phyloP scores from a whole-genome alignment of 2,797 vertebrate genomes.

The Paedocypris micromegethes region DNA sequence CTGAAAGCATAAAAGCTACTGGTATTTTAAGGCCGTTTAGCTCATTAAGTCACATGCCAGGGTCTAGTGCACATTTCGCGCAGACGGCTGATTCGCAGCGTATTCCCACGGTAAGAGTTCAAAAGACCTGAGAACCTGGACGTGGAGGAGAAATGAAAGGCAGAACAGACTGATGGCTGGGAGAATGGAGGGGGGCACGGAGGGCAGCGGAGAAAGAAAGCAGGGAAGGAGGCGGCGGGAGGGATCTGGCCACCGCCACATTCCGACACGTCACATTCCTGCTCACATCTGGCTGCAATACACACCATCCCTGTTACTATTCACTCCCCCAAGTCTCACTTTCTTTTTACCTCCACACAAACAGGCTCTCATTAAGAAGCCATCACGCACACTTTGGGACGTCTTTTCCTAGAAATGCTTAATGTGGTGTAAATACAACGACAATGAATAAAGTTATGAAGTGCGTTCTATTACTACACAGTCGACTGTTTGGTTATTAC shows the following conservation, averaged over 20 bases:
- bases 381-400: not conserved
- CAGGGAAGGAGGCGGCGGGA: conserved; percentile 52
- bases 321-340: conserved; percentile 37
- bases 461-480: no score
- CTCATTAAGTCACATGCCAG: conserved; percentile 46
- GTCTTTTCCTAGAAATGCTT: no score
- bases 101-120: conserved; percentile 50
- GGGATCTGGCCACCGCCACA: conserved; percentile 60
- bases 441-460: no score
- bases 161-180: conserved; percentile 32
- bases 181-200: conserved; percentile 33
- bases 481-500: no score
- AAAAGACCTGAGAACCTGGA: conserved; percentile 49
- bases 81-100: conserved; percentile 35
- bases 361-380: conserved; percentile 15
- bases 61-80: conserved; percentile 35
- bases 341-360: conserved; percentile 21
- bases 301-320: conserved; percentile 58
- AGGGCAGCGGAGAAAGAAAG: conserved; percentile 38
- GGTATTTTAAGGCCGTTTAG: conserved; percentile 33
- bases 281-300: conserved; percentile 78
- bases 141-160: conserved; percentile 41
- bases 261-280: conserved; percentile 76
- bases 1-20: conserved; percentile 28
- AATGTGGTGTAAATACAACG: no score